Evolutionary conservation across 2,797 vertebrate species (phyloP), one percentile per base, ranked within the genome.

Genomic region (Peromyscus aztecus): DNA sequence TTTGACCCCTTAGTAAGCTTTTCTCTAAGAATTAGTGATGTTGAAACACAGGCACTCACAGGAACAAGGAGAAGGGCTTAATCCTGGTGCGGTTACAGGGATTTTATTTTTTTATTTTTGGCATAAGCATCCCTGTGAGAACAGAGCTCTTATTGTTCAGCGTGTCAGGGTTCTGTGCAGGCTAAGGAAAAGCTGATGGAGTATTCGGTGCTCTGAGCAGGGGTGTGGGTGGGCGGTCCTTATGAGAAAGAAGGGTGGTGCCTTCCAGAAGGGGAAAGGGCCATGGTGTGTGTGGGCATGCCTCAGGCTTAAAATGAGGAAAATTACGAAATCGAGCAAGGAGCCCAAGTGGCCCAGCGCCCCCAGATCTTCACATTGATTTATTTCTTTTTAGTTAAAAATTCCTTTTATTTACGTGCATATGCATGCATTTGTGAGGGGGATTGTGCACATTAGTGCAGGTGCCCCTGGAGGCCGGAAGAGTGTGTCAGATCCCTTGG

Each of bases 111-210:
- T 71, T 81, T 90, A 52, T 46, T 96, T 85, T 93, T 97, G 91
- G 96, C 84, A 43, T 1, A 31, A 96, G 31, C 71, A 81, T 4
- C 80, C 57, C 49, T 77, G 89, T 88, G 77, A 91, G 94, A 96
- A 98, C 95, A 98, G 97, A 91, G 80, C 0, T 12, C 55, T 97
- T 95, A 67, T 97, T 98, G 96, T 98, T 95, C 57, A 75, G 55
- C 40, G 0, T 9, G 65, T 81, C 87, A n/a, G 2, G 78, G 73
- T 95, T 96, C 96, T 65, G 59, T 0, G 0, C 57, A 1, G 46
- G 81, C 89, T 90, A 80, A 93, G 90, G 96, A 97, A 95, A 69
- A 49, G 94, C 96, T 98, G 97, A 89, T 81, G 92, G 94, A 95
- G 67, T 83, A 95, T 95, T 94, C 86, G 37, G 29, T 6, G 83